Evolutionary conservation across 2,888 invertebrate genomes (phyloP).

Genomic region (Philereme vetulata): DNA sequence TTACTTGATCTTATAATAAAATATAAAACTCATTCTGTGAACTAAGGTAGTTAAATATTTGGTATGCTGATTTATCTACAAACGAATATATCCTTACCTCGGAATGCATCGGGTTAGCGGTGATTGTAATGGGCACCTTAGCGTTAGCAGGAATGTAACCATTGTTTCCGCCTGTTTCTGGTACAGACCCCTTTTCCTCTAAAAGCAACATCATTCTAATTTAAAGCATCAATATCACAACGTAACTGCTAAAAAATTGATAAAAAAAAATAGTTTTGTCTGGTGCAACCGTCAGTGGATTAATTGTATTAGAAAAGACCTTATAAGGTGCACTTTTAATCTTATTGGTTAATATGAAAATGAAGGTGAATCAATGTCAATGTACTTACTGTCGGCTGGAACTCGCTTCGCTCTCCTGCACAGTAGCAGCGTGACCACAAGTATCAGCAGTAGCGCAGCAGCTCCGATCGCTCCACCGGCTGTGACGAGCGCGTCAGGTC

Average conservation of each 20-base stretch:
- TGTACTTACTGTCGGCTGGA: constrained; percentile 58
- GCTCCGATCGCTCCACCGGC: constrained; percentile 75
- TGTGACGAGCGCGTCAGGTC: constrained; percentile 65
- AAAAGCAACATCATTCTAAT: constrained; percentile 37
- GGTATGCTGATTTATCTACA: too few species aligned
- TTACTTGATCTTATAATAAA: too few species aligned
- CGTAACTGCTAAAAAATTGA: too few species aligned
- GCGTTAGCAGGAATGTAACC: constrained; percentile 80
- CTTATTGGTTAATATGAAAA: too few species aligned
- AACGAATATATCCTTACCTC: constrained; percentile 79
- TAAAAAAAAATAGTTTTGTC: too few species aligned
- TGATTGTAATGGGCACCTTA: constrained; percentile 87
- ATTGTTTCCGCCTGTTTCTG: constrained; percentile 68
- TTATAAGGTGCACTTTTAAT: too few species aligned
- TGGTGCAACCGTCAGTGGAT: too few species aligned
- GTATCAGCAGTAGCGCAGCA: constrained; percentile 60
- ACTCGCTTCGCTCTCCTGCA: constrained; percentile 68
- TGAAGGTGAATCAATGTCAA: too few species aligned
- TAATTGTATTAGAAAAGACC: too few species aligned
- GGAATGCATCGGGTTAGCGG: constrained; percentile 89
- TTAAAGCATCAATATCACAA: too few species aligned
- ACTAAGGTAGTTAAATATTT: background rate
- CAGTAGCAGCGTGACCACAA: constrained; percentile 63
- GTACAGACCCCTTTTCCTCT: constrained; percentile 74
- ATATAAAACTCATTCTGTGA: too few species aligned